Base-by-base conservation (phyloP, 2,888 invertebrate genomes). In the Zaprionus lineosus region DNA sequence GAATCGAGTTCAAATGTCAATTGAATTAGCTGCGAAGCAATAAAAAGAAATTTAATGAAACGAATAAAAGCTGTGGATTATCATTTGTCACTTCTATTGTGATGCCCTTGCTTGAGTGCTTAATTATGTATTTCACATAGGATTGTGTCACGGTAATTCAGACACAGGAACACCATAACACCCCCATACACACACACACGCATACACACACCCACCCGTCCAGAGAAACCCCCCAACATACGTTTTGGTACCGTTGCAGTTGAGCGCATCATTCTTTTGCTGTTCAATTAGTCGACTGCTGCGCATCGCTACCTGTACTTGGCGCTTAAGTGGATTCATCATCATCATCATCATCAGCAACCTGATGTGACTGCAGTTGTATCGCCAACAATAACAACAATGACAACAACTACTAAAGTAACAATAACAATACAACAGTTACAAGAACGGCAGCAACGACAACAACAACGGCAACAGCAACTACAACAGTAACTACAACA, bases 281-380 rank as follows among this genome's bases (percentile, higher is more conserved):
- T 63, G 82, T 84, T 82, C 82, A 82, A 86, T 82, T 86, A 82
- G 72, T 60, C 66, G 62, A 69, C 68, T 57, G 56, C 40, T 61
- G 60, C 36, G 52, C 46, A 6, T 31, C 39, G 37, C 28, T 47
- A 46, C 44, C 51, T 55, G 55, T 24, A 29, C 40, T 33, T 40
- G 74, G 40, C 62, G 55, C 58, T 65, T 84, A 79, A 79, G 78
- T 79, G 85, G 78, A 79, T 79, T 79, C 84, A 77, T 84, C 84
- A 77, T 55, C 53, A 74, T 74, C 82, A 58, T 29, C 33, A 58
- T 65, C 44, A 61, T 64, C 74, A 64, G 58, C 60, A 62, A 44
- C 50, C 44, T 70, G 67, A 64, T 55, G 73, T 24, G 59, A 57
- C 56, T 78, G 75, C 74, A 77, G 64, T 77, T 77, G 74, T 81